Evolutionary conservation across 2,888 invertebrate species (phyloP).

Genomic region (Thymelicus sylvestris): DNA sequence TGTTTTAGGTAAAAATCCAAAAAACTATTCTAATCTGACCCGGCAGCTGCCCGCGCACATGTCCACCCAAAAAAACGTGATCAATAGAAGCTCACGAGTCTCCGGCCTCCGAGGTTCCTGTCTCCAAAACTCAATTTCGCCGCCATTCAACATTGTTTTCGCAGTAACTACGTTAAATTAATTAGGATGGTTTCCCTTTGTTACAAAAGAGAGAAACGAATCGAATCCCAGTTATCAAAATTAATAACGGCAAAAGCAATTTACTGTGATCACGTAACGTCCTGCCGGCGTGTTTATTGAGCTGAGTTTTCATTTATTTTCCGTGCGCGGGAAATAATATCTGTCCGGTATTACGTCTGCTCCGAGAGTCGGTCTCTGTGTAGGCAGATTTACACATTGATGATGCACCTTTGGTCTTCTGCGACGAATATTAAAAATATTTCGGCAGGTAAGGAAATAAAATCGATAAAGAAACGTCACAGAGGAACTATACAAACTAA

Average conservation of each 20-base stretch:
- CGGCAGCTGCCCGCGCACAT: conserved; percentile 79
- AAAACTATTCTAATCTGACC: conserved; percentile 78
- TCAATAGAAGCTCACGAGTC: conserved; percentile 42
- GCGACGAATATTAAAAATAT: neutral
- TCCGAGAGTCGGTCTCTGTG: conserved; percentile 9
- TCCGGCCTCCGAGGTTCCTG: conserved; percentile 44
- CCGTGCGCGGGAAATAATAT: conserved; percentile 51
- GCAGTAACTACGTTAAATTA: conserved; percentile 72
- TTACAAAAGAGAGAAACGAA: conserved; percentile 83
- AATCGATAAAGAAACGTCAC: too few species aligned
- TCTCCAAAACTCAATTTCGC: conserved; percentile 59
- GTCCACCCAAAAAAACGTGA: conserved; percentile 60
- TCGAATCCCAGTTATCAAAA: conserved; percentile 83
- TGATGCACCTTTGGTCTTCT: neutral
- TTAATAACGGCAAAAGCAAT: conserved; percentile 82
- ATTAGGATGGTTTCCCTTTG: conserved; percentile 82
- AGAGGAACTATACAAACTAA: too few species aligned
- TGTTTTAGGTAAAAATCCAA: conserved; percentile 74
- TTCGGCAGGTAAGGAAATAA: neutral
- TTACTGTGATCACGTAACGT: conserved; percentile 79
- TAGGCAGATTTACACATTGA: neutral
- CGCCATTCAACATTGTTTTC: conserved; percentile 63
- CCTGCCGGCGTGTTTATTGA: conserved; percentile 70
- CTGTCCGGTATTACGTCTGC: conserved; percentile 37
- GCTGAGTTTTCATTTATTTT: conserved; percentile 69